These are phyloP conservation scores for Nematolebias whitei DNA, from an alignment of 2,113 vertebrate species.

Conservation along the genomic window DNA sequence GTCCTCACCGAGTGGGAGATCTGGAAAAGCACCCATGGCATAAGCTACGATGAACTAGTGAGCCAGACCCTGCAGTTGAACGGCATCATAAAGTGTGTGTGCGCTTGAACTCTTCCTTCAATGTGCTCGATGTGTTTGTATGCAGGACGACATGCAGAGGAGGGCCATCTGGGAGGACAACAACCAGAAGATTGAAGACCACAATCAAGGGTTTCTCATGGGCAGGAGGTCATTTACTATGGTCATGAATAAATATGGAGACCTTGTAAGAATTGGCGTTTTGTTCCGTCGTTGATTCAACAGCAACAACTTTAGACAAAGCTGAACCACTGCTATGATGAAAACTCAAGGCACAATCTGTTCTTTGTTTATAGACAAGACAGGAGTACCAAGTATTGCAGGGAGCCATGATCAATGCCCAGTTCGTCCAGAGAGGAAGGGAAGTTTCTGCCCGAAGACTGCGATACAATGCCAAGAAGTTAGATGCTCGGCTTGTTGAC, in stretches of 20 bases:
- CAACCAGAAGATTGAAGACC: constrained; percentile 68
- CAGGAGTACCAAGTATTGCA: constrained; percentile 73
- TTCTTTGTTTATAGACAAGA: constrained; percentile 56
- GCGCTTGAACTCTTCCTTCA: neutral
- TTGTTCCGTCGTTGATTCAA: neutral
- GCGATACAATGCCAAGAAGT: constrained; percentile 53
- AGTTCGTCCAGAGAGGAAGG: constrained; percentile 57
- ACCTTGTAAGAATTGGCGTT: constrained; percentile 65
- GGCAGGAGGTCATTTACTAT: constrained; percentile 74
- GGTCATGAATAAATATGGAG: constrained; percentile 82
- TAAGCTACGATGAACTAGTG: constrained; percentile 69
- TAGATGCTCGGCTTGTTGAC: constrained; percentile 59
- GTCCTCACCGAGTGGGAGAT: constrained; percentile 67
- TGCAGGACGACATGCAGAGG: constrained; percentile 68
- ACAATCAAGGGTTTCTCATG: constrained; percentile 66
- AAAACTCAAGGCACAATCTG: too few species aligned
- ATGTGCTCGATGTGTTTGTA: constrained; percentile 4
- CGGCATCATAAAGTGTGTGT: neutral
- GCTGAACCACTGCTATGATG: too few species aligned
- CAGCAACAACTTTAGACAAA: too few species aligned
- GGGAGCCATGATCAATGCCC: constrained; percentile 66
- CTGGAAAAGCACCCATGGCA: constrained; percentile 73
- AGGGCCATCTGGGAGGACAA: constrained; percentile 76
- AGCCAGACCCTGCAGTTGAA: neutral
- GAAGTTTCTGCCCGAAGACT: constrained; percentile 55